Evolutionary conservation across 2,888 invertebrate genomes (phyloP).

Genomic region (Himalopsyche japonica): DNA sequence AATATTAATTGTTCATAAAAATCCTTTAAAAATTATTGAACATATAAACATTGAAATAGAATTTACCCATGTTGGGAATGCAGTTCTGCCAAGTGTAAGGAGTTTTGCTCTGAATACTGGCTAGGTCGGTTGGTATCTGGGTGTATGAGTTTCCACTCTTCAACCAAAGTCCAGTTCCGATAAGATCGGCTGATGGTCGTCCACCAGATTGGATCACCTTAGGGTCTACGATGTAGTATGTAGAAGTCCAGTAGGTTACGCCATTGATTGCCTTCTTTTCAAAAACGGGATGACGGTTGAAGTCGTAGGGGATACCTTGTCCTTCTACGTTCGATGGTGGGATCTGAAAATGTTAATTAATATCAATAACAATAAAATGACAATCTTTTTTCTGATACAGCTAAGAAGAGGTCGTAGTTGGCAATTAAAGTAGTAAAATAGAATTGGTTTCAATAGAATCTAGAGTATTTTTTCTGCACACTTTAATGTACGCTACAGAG

Average conservation of each 20-base stretch:
- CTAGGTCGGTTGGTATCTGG: slow-evolving; percentile 33
- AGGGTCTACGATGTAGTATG: slow-evolving; percentile 36
- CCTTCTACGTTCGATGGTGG: slow-evolving; percentile 32
- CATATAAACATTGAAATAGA: background rate
- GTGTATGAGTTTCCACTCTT: slow-evolving; percentile 28
- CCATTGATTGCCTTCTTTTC: slow-evolving; percentile 32
- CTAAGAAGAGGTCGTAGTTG: too few relatives aligned
- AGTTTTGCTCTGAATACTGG: slow-evolving; percentile 19
- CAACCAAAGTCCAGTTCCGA: slow-evolving; percentile 37
- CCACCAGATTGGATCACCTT: slow-evolving; percentile 18
- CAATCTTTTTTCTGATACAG: too few relatives aligned
- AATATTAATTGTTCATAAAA: too few relatives aligned
- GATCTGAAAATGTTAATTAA: slow-evolving; percentile 9
- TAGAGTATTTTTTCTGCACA: too few relatives aligned
- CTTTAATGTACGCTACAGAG: too few relatives aligned
- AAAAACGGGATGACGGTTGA: slow-evolving; percentile 29
- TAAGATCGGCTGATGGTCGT: slow-evolving; percentile 9
- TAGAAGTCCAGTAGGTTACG: slow-evolving; percentile 33
- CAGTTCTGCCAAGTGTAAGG: slow-evolving; percentile 37
- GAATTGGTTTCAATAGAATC: too few relatives aligned
- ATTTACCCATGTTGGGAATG: slow-evolving; percentile 36
- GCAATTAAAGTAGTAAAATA: too few relatives aligned
- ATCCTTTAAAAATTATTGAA: background rate
- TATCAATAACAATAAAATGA: too few relatives aligned
- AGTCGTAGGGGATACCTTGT: slow-evolving; percentile 35